Conservation (phyloP, 2,113 vertebrate genomes). For the Ranitomeya variabilis region DNA sequence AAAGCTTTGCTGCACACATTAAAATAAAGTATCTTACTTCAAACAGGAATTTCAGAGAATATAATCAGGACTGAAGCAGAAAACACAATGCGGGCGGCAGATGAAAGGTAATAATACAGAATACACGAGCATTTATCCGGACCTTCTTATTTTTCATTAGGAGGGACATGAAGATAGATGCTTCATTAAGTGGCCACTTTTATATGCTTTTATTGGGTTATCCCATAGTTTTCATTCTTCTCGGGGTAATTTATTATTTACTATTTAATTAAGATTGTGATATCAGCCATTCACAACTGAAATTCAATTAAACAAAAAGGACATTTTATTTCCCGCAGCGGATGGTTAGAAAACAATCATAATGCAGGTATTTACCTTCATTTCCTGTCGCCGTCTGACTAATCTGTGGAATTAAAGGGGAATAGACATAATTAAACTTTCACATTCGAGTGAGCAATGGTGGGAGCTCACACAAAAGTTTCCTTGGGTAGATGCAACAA, state of each 20-base stretch:
- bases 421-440: not conserved
- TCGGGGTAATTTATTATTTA: constrained; percentile 50
- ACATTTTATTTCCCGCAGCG: constrained; percentile 41
- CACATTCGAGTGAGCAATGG: not conserved
- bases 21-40: constrained; percentile 76
- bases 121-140: constrained; percentile 59
- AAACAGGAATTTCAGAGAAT: constrained; percentile 68
- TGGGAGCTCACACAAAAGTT: too few species aligned
- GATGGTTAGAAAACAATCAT: not conserved
- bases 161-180: constrained; percentile 56
- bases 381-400: not conserved
- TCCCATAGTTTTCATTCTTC: constrained; percentile 53
- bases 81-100: constrained; percentile 66
- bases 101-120: constrained; percentile 66
- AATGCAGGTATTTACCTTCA: constrained; percentile 39
- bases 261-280: constrained; percentile 54
- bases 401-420: constrained; percentile 23
- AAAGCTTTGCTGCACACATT: constrained; percentile 74
- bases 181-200: constrained; percentile 23
- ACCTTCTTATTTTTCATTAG: constrained; percentile 64
- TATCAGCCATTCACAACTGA: constrained; percentile 49
- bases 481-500: too few species aligned
- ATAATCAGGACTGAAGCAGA: constrained; percentile 65
- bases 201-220: constrained; percentile 31
- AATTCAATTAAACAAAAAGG: constrained; percentile 54